Evolutionary conservation across 1,140 invertebrate species (phyloP).

Genomic region (Eciton burchellii): DNA sequence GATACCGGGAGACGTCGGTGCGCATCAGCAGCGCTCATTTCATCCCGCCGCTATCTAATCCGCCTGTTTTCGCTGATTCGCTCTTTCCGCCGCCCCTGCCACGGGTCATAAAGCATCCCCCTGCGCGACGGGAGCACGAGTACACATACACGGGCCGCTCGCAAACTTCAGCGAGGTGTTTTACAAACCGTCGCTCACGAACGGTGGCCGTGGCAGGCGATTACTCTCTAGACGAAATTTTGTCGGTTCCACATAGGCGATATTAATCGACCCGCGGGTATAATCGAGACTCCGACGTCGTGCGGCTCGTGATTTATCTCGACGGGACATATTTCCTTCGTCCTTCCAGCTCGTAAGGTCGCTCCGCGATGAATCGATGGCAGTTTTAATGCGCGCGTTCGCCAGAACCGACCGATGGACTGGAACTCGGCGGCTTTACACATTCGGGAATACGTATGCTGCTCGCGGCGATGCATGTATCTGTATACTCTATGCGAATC

Average conservation of each 20-base stretch:
- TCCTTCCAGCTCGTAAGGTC: background rate
- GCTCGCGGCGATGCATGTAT: too few species aligned
- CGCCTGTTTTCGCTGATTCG: constrained; percentile 30
- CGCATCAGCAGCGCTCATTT: constrained; percentile 66
- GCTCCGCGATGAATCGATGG: too few species aligned
- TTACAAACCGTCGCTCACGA: constrained; percentile 56
- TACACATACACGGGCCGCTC: constrained; percentile 20
- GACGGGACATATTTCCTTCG: background rate
- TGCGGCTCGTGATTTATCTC: constrained; percentile 43
- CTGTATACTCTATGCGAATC: too few species aligned
- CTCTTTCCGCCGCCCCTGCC: constrained; percentile 38
- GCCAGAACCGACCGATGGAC: too few species aligned
- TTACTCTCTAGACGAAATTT: constrained; percentile 61
- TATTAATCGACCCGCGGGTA: constrained; percentile 53
- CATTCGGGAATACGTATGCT: too few species aligned
- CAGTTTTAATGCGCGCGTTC: too few species aligned
- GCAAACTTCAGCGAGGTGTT: constrained; percentile 55
- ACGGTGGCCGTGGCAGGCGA: constrained; percentile 1
- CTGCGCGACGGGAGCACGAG: background rate
- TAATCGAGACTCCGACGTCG: constrained; percentile 44
- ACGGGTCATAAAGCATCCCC: constrained; percentile 37
- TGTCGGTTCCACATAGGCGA: constrained; percentile 39
- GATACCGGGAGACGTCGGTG: constrained; percentile 31
- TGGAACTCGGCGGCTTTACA: too few species aligned
- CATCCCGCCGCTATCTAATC: constrained; percentile 59